Percentiles rank a stretch among this genome's conserved stretches.
phyloP scores from a whole-genome alignment of 2,797 vertebrate genomes.

The Chaetodon trifasciatus region DNA sequence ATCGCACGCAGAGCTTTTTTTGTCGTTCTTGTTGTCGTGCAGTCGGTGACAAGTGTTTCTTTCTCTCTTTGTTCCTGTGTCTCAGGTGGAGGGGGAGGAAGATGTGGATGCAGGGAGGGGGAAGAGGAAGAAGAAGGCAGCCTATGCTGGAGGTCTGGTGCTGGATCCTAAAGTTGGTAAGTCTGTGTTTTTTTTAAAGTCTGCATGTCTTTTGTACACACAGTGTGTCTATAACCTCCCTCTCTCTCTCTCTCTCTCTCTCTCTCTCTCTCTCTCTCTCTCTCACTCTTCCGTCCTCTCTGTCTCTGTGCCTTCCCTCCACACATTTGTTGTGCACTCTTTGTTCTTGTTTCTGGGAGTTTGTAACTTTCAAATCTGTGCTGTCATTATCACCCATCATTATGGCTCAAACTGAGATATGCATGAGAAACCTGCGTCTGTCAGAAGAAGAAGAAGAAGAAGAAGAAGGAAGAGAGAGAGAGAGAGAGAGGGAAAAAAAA shows the following conservation, averaged over 20 bases:
- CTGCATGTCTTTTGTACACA: not conserved
- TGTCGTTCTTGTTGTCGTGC: not conserved
- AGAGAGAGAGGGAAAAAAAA: not conserved
- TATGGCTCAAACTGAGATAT: constrained; percentile 70
- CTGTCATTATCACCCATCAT: constrained; percentile 79
- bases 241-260: constrained; percentile 12
- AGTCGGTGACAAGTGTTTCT: not conserved
- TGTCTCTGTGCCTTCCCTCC: constrained; percentile 27
- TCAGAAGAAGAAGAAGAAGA: constrained; percentile 46
- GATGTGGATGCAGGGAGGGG: constrained; percentile 88
- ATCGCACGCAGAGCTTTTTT: not conserved
- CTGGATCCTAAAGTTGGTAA: constrained; percentile 99
- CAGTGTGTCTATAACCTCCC: not conserved
- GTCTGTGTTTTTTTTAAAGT: constrained; percentile 52
- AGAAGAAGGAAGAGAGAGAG: not conserved
- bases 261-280: too few relatives aligned
- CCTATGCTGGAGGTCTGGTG: constrained; percentile 97
- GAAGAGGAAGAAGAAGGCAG: constrained; percentile 94
- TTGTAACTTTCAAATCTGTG: constrained; percentile 74
- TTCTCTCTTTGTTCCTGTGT: not conserved
- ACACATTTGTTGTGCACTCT: constrained; percentile 63
- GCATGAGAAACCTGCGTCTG: constrained; percentile 71
- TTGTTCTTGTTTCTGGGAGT: constrained; percentile 75
- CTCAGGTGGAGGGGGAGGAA: constrained; percentile 91
- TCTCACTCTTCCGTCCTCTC: constrained; percentile 10